phyloP scores from a whole-genome alignment of 2,113 vertebrate species.

The Centropus bengalensis region DNA sequence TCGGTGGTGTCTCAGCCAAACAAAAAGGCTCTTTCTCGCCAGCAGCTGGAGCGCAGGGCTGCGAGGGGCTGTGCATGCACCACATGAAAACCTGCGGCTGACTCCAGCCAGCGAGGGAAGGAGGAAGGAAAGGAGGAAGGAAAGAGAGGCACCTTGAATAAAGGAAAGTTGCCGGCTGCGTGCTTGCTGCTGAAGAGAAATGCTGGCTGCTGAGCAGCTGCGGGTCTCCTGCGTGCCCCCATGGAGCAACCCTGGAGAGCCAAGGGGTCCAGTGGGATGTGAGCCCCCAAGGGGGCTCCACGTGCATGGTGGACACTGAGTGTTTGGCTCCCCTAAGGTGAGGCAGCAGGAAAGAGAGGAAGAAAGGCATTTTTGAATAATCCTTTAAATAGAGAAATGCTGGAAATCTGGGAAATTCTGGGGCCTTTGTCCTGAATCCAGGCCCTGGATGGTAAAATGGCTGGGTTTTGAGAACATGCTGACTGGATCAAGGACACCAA shows the following conservation, averaged over 20 bases:
- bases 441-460: fast-evolving
- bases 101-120: not conserved
- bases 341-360: not conserved
- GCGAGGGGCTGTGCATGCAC: not conserved
- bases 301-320: not conserved
- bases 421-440: not conserved
- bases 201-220: fast-evolving
- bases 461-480: not conserved
- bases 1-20: not conserved
- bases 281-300: fast-evolving
- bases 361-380: not conserved
- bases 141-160: slow-evolving; percentile 17
- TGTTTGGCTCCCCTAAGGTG: not conserved
- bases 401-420: not conserved
- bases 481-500: not conserved
- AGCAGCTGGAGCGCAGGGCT: slow-evolving; percentile 68
- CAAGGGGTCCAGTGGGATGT: not conserved
- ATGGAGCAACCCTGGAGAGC: not conserved
- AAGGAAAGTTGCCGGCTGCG: not conserved
- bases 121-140: not conserved
- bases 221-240: fast-evolving
- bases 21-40: slow-evolving; percentile 19
- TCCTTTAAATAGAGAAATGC: not conserved
- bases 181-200: not conserved
- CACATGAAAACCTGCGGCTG: not conserved